Evolutionary conservation across 2,888 invertebrate genomes (phyloP), one percentile per base, ranked within the genome.

Genomic region (Euphydryas editha): DNA sequence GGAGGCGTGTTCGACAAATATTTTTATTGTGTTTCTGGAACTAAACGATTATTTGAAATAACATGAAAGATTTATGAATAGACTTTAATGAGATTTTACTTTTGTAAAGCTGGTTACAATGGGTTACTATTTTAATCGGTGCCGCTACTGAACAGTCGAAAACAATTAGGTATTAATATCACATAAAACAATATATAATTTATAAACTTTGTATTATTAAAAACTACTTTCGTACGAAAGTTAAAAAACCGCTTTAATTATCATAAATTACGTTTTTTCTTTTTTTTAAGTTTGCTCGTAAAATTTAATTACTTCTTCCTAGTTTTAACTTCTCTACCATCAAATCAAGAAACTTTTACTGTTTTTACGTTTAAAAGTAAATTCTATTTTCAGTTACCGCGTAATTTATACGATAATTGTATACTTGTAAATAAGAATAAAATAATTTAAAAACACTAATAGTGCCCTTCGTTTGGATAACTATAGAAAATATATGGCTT

Each of bases 1-100:
- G 84, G 80, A 86, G 89, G 89, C 89, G 87, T 86, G 82, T 77
- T 81, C 78, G 74, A 85, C 84, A 83, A 84, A 86, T 84, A 83
- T 80, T 84, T 70, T 84, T 79, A 84, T 88, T 86, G 82, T 85
- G 78, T 83, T 81, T 75, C 76, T 75, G 72, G 82, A 81, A 81
- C 78, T 78, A 77, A 51, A 51, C 20, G 47, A 83, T 81, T 83
- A 80, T 66, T 59, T 55, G 58, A 63, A 63, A 36, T 58, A 49
- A 60, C 62, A 57, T 57, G 58, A 51, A 61, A 66, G 67, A 70
- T 70, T 70, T 70, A 70, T 70, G 60, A 61, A 69, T 63, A 58
- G 51, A 63, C 20, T 66, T 60, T 63, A 66, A 62, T 61, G 49
- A 63, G 61, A 24, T 55, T 59, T 42, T 61, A 51, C 42, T n/a